A percentile compares a stretch with the other conserved stretches of the same genome.
Evolutionary conservation across 2,113 vertebrate species (phyloP).

Genomic region (Ornithorhynchus anatinus): DNA sequence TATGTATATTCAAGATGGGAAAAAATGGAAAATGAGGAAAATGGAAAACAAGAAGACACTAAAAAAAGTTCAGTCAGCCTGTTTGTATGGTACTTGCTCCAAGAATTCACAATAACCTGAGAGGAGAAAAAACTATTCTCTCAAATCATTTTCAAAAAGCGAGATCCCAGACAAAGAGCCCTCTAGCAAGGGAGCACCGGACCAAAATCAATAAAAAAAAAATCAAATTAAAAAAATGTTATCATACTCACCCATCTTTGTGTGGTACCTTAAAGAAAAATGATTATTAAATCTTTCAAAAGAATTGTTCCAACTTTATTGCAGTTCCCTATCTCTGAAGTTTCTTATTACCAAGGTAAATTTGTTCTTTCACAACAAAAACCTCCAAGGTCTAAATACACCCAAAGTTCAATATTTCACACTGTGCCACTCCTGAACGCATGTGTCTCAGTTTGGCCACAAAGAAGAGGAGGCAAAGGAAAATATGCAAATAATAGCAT

Average conservation of each 20-base stretch:
- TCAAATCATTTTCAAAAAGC: constrained; percentile 47
- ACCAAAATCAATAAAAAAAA: constrained; percentile 54
- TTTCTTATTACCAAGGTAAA: constrained; percentile 8
- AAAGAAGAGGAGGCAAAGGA: constrained; percentile 3
- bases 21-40: constrained; percentile 53
- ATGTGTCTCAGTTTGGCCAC: constrained; percentile 13
- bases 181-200: constrained; percentile 31
- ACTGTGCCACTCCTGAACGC: constrained; percentile 34
- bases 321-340: constrained; percentile 15
- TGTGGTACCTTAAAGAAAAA: constrained; percentile 41
- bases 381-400: constrained; percentile 13
- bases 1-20: constrained; percentile 48
- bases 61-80: constrained; percentile 22
- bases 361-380: constrained; percentile 24
- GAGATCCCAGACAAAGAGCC: constrained; percentile 52
- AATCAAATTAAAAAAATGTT: constrained; percentile 8
- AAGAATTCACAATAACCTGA: constrained; percentile 44
- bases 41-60: constrained; percentile 25
- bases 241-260: constrained; percentile 13
- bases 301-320: constrained; percentile 15
- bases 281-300: constrained; percentile 36
- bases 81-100: constrained; percentile 29
- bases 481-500: not conserved
- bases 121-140: constrained; percentile 39
- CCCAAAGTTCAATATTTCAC: constrained; percentile 23